These are phyloP conservation scores for Microchrysa polita DNA, from an alignment of 2,888 invertebrate genomes.

Conservation along the genomic window DNA sequence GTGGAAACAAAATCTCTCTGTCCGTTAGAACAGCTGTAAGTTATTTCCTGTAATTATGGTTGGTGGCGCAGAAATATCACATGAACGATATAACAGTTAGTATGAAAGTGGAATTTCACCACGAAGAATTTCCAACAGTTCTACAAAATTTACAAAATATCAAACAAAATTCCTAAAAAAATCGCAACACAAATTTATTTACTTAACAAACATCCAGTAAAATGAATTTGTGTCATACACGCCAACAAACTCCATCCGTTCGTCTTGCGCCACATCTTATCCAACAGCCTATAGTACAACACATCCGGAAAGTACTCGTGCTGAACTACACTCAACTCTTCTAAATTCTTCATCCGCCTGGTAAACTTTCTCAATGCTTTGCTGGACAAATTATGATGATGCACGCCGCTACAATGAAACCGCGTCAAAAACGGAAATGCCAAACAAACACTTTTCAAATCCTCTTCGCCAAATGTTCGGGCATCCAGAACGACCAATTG, in stretches of 20 bases:
- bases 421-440: neutral
- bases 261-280: neutral
- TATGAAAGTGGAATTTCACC: no score
- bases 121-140: neutral
- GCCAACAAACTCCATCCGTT: neutral
- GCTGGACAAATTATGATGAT: constrained; percentile 1
- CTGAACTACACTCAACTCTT: neutral
- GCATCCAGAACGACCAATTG: neutral
- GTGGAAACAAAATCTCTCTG: no score
- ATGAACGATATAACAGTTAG: no score
- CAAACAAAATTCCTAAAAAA: no score
- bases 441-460: neutral
- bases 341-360: neutral
- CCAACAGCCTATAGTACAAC: neutral
- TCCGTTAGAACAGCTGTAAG: no score
- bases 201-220: neutral
- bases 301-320: neutral
- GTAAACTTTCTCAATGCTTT: neutral
- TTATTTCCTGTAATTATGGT: no score
- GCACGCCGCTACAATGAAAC: neutral
- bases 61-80: no score
- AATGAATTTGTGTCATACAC: neutral
- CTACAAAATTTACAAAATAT: neutral
- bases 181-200: neutral
- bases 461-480: neutral